Percentiles rank a stretch among this genome's conserved stretches.
phyloP scores from a whole-genome alignment of 2,113 vertebrate genomes.

The Zapornia atra region DNA sequence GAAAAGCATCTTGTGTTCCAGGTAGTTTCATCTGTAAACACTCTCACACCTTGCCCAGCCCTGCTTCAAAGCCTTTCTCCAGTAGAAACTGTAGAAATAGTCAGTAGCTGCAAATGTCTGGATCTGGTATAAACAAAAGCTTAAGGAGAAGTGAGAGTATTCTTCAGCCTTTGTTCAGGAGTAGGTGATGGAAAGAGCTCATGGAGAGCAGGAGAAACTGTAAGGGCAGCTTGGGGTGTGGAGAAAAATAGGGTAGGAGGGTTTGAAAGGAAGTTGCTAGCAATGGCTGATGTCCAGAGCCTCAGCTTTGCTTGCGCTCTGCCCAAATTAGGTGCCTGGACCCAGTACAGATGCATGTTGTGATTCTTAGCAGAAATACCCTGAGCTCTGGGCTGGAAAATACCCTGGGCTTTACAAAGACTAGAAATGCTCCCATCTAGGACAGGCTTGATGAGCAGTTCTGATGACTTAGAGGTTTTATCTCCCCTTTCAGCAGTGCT shows the following conservation, averaged over 20 bases:
- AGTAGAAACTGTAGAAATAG: neutral
- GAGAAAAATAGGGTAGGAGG: neutral
- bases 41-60: neutral
- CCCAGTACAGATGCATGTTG: too few species aligned
- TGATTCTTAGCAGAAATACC: neutral
- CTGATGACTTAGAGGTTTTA: neutral
- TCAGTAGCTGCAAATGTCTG: neutral
- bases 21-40: neutral
- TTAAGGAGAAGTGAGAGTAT: neutral
- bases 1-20: neutral
- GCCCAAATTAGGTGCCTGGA: neutral
- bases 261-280: neutral
- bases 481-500: neutral
- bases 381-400: neutral
- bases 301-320: neutral
- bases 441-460: neutral
- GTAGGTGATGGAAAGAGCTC: neutral
- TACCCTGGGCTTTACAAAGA: neutral
- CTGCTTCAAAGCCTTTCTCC: neutral
- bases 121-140: neutral
- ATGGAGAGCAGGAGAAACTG: neutral
- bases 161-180: neutral
- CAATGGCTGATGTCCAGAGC: neutral
- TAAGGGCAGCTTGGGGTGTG: neutral
- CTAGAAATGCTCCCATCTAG: neutral